Evolutionary conservation across 1,140 invertebrate species (phyloP).

Genomic region (Subanguina moxae): DNA sequence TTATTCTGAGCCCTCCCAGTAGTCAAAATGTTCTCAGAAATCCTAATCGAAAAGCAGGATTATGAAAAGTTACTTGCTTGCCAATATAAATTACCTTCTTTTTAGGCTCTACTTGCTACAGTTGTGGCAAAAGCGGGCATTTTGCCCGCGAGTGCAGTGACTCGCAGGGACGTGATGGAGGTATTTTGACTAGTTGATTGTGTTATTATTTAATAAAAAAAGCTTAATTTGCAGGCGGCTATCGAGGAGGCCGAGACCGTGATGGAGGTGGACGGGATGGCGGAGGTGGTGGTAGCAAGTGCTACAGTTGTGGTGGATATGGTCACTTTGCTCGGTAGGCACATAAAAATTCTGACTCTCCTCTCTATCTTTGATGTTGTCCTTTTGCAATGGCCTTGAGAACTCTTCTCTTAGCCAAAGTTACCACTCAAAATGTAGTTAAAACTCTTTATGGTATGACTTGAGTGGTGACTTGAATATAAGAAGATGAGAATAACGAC

Average conservation of each 20-base stretch:
- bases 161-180: neutral
- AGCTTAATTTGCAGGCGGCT: conserved; percentile 1
- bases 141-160: neutral
- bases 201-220: too few species aligned
- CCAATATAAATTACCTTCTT: neutral
- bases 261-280: conserved; percentile 5
- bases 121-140: conserved; percentile 7
- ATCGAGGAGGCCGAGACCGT: conserved; percentile 9
- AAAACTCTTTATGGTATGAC: too few species aligned
- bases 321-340: conserved; percentile 2
- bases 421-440: too few species aligned
- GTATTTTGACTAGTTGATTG: neutral
- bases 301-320: conserved; percentile 7
- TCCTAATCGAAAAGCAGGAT: too few species aligned
- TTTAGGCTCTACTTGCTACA: conserved; percentile 11
- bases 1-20: too few species aligned
- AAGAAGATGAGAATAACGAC: too few species aligned
- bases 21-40: too few species aligned
- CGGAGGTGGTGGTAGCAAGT: conserved; percentile 10
- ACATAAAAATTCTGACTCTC: neutral
- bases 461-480: too few species aligned
- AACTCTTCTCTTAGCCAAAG: too few species aligned
- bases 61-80: too few species aligned
- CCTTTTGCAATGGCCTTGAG: too few species aligned
- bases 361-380: too few species aligned